phyloP scores from a whole-genome alignment of 1,140 invertebrate species.

The Lysiphlebus fabarum region DNA sequence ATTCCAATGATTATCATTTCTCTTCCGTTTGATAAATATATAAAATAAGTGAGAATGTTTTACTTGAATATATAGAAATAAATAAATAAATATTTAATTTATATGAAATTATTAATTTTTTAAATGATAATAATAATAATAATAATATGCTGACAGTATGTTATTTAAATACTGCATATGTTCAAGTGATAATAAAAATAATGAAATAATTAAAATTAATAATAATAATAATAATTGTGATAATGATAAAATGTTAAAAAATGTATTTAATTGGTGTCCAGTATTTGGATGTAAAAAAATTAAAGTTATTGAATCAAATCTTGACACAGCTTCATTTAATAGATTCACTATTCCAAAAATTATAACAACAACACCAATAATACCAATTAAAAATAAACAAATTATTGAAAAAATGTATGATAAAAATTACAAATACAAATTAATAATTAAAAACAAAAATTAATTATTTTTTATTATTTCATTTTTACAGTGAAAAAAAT shows the following conservation, averaged over 20 bases:
- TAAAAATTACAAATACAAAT: neutral
- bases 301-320: constrained; percentile 20
- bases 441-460: neutral
- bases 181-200: constrained; percentile 36
- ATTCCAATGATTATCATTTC: too few relatives aligned
- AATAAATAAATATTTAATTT: too few relatives aligned
- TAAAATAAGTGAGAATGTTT: neutral
- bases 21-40: neutral
- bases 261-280: constrained; percentile 48
- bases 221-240: constrained; percentile 10
- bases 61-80: too few relatives aligned
- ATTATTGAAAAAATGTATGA: neutral
- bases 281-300: constrained; percentile 44
- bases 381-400: neutral
- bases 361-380: neutral
- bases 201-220: constrained; percentile 25
- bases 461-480: constrained; percentile 1
- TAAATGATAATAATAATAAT: neutral
- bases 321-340: constrained; percentile 1
- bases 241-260: constrained; percentile 25
- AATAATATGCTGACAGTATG: constrained; percentile 32
- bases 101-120: too few relatives aligned
- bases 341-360: too few relatives aligned
- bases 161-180: constrained; percentile 47
- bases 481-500: constrained; percentile 43